phyloP scores from a whole-genome alignment of 2,888 invertebrate species.

The Volucella bombylans region DNA sequence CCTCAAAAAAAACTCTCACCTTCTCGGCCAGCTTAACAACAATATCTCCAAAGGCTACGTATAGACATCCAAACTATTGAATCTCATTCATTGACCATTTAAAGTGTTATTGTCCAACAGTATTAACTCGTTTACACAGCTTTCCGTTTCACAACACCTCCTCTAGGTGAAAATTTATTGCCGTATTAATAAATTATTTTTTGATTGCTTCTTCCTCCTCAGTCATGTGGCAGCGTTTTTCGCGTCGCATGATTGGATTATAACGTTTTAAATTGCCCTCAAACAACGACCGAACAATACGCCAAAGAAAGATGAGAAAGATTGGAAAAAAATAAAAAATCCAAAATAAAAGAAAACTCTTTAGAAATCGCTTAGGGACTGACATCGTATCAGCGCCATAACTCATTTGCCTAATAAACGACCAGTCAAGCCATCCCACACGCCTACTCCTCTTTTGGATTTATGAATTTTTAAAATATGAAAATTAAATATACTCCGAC shows the following conservation, averaged over 20 bases:
- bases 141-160: slow-evolving; percentile 51
- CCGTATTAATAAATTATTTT: slow-evolving; percentile 56
- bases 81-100: slow-evolving; percentile 19
- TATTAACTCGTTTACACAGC: slow-evolving; percentile 31
- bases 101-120: slow-evolving; percentile 6
- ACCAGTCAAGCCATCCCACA: slow-evolving; percentile 54
- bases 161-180: slow-evolving; percentile 48
- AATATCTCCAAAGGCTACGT: too few relatives aligned
- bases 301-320: slow-evolving; percentile 25
- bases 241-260: slow-evolving; percentile 67
- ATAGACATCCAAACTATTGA: too few relatives aligned
- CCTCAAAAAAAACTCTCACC: too few relatives aligned
- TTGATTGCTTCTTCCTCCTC: slow-evolving; percentile 43
- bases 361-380: slow-evolving; percentile 60
- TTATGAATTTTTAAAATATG: slow-evolving; percentile 69
- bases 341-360: background rate
- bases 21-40: too few relatives aligned
- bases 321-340: background rate
- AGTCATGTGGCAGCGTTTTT: slow-evolving; percentile 40
- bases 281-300: slow-evolving; percentile 58
- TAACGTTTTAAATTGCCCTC: slow-evolving; percentile 61
- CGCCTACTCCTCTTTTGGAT: slow-evolving; percentile 60
- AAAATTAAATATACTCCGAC: slow-evolving; percentile 52
- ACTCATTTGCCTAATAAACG: slow-evolving; percentile 61
- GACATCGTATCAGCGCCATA: slow-evolving; percentile 55